Conservation (phyloP, 2,888 invertebrate genomes). For the Quadriops clusia region DNA sequence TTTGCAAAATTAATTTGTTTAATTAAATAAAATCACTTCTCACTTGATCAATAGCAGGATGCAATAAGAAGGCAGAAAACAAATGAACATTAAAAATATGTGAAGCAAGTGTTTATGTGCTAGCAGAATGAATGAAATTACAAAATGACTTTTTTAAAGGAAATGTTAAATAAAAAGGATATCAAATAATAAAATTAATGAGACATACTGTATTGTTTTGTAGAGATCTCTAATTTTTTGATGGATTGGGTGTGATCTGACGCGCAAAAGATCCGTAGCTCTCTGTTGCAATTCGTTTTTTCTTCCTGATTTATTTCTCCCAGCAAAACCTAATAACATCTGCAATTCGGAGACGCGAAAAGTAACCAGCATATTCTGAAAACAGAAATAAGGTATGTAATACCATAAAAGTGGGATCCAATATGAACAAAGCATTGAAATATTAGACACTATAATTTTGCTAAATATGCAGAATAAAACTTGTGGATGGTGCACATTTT, state of each 20-base stretch:
- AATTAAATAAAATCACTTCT: too few relatives aligned
- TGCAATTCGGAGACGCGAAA: slow-evolving; percentile 80
- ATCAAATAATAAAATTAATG: slow-evolving; percentile 8
- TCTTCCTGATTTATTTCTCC: slow-evolving; percentile 65
- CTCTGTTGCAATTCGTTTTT: slow-evolving; percentile 68
- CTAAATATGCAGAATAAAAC: too few relatives aligned
- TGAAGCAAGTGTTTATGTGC: too few relatives aligned
- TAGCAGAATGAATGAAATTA: too few relatives aligned
- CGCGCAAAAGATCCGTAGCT: slow-evolving; percentile 57
- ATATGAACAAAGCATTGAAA: too few relatives aligned
- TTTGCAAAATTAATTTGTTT: too few relatives aligned
- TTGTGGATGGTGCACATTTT: too few relatives aligned
- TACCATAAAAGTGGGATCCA: too few relatives aligned
- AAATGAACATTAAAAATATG: too few relatives aligned
- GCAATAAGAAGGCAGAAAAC: too few relatives aligned
- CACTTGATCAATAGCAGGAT: too few relatives aligned
- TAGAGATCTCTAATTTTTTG: slow-evolving; percentile 57
- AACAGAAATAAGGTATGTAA: slow-evolving; percentile 9
- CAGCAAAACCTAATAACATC: slow-evolving; percentile 67
- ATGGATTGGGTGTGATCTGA: slow-evolving; percentile 49
- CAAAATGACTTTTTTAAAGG: slow-evolving; percentile 2
- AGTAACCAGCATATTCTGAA: slow-evolving; percentile 43
- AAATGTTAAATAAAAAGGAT: neutral
- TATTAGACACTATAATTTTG: too few relatives aligned
- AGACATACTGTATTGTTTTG: slow-evolving; percentile 50